Conservation (phyloP, 2,888 invertebrate species). For the Gari tellinella region DNA sequence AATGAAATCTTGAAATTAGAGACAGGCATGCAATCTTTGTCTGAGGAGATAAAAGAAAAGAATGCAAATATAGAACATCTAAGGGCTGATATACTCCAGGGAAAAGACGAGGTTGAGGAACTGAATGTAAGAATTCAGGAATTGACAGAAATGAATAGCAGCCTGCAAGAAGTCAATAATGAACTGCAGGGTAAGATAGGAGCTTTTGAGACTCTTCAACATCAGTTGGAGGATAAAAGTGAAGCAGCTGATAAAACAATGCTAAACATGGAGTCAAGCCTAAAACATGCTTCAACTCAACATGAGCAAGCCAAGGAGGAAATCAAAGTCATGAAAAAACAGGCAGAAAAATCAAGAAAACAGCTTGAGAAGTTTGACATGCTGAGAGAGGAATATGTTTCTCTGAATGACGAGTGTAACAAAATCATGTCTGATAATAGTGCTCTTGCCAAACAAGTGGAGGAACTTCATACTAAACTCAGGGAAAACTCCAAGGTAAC, state of each 20-base stretch:
- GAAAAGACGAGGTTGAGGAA: background rate
- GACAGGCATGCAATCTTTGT: constrained; percentile 44
- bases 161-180: constrained; percentile 9
- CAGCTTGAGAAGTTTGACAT: constrained; percentile 60
- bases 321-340: constrained; percentile 48
- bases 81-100: background rate
- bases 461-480: constrained; percentile 77
- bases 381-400: constrained; percentile 72
- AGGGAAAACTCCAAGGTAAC: constrained; percentile 53
- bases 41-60: constrained; percentile 26
- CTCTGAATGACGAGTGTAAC: constrained; percentile 75
- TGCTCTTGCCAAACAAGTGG: constrained; percentile 76
- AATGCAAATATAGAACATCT: constrained; percentile 5
- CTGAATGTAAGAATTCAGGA: constrained; percentile 17
- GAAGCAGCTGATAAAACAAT: constrained; percentile 37
- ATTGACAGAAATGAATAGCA: constrained; percentile 36
- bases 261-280: constrained; percentile 28
- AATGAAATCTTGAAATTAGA: constrained; percentile 61
- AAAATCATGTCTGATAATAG: constrained; percentile 78
- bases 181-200: constrained; percentile 6
- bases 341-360: constrained; percentile 47
- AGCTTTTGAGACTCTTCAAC: constrained; percentile 10
- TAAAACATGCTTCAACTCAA: constrained; percentile 17
- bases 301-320: constrained; percentile 30
- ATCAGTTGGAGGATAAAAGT: constrained; percentile 33